phyloP scores from a whole-genome alignment of 2,797 vertebrate genomes.

The Garrulus glandarius region DNA sequence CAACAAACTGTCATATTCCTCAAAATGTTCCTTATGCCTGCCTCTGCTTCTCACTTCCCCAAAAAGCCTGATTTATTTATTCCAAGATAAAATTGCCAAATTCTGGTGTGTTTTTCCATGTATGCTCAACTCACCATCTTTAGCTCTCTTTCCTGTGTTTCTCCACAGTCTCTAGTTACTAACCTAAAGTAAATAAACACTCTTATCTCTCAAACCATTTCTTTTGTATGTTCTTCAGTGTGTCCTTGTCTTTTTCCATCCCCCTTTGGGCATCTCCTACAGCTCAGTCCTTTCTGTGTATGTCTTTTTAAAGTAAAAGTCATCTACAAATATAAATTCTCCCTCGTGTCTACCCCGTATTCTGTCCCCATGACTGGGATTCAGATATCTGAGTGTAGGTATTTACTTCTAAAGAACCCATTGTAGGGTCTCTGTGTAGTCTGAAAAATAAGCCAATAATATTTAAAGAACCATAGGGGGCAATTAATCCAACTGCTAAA shows the following conservation, averaged over 20 bases:
- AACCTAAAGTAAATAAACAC: neutral
- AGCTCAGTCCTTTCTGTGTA: neutral
- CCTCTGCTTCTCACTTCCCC: neutral
- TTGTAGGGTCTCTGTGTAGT: neutral
- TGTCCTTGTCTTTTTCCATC: neutral
- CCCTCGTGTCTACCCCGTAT: neutral
- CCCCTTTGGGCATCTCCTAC: neutral
- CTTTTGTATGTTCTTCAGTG: neutral
- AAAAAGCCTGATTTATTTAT: neutral
- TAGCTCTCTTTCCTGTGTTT: neutral
- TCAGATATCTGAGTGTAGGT: neutral
- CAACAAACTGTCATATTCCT: neutral
- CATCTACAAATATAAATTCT: neutral
- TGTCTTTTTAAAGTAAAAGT: neutral
- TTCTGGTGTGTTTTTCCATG: neutral
- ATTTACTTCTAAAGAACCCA: neutral
- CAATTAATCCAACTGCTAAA: neutral
- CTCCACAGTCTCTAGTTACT: neutral
- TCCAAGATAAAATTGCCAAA: neutral
- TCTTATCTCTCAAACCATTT: neutral
- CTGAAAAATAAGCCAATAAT: neutral
- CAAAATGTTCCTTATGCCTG: neutral
- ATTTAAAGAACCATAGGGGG: neutral
- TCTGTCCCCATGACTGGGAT: neutral
- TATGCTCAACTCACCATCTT: neutral